A percentile compares a stretch with the other conserved stretches of the same genome.
Evolutionary conservation across 2,113 vertebrate species (phyloP).

Genomic region (Alexandromys fortis): DNA sequence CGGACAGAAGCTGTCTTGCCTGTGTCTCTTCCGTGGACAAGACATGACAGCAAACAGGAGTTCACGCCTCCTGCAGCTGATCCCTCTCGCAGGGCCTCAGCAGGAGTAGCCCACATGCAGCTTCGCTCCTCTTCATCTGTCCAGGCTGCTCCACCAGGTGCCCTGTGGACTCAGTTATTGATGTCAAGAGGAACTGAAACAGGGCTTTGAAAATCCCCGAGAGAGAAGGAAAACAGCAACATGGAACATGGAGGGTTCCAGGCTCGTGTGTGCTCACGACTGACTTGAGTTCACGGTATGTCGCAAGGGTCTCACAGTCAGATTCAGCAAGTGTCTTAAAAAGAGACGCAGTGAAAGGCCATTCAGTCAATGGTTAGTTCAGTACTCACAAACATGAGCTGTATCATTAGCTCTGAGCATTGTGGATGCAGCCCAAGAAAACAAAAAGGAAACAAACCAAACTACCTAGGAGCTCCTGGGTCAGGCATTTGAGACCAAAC

Average conservation of each 20-base stretch:
- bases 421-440: background rate
- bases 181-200: background rate
- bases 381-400: background rate
- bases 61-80: background rate
- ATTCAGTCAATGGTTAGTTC: background rate
- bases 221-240: too few species aligned
- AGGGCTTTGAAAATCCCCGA: background rate
- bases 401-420: background rate
- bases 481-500: background rate
- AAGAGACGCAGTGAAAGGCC: accelerated
- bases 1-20: background rate
- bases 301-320: background rate
- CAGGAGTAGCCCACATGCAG: accelerated
- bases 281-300: too few species aligned
- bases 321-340: background rate
- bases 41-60: background rate
- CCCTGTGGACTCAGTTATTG: background rate
- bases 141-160: accelerated
- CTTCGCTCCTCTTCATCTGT: background rate
- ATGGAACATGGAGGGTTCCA: background rate
- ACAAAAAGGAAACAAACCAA: background rate
- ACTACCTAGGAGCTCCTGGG: background rate
- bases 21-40: background rate
- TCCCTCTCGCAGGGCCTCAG: background rate
- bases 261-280: background rate